A percentile compares a stretch with the other conserved stretches of the same genome.
These are phyloP conservation scores for Ectropis grisescens DNA, from an alignment of 1,140 invertebrate species.

Conservation along the genomic window DNA sequence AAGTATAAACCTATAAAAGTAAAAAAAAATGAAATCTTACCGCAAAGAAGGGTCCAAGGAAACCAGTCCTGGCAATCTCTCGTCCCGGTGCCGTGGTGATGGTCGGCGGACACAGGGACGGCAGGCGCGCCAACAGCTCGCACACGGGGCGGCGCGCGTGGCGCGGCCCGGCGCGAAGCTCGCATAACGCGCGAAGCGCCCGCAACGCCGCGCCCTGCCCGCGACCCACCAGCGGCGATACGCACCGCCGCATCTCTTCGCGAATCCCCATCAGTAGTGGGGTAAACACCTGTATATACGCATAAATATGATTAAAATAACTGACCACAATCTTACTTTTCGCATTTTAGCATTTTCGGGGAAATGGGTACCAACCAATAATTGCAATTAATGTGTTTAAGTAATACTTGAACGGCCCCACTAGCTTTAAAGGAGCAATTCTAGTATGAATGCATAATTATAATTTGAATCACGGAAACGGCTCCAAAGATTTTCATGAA, in stretches of 20 bases:
- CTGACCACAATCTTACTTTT: too few relatives aligned
- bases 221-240: conserved; percentile 37
- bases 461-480: too few relatives aligned
- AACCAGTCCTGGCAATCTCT: conserved; percentile 87
- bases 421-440: too few relatives aligned
- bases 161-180: conserved; percentile 42
- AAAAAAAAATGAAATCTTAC: too few relatives aligned
- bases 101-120: conserved; percentile 82
- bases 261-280: conserved; percentile 56
- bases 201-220: conserved; percentile 48
- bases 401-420: too few relatives aligned
- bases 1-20: too few relatives aligned
- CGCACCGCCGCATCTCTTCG: conserved; percentile 59
- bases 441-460: too few relatives aligned
- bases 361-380: too few relatives aligned
- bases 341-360: too few relatives aligned
- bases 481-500: too few relatives aligned
- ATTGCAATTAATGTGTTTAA: too few relatives aligned
- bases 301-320: too few relatives aligned
- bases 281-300: conserved; percentile 58
- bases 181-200: conserved; percentile 51
- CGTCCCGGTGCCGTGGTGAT: conserved; percentile 80
- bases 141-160: conserved; percentile 90
- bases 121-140: conserved; percentile 79
- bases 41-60: conserved; percentile 90